Base-by-base conservation (phyloP, 2,113 vertebrate genomes). In the Hypanus sabinus region DNA sequence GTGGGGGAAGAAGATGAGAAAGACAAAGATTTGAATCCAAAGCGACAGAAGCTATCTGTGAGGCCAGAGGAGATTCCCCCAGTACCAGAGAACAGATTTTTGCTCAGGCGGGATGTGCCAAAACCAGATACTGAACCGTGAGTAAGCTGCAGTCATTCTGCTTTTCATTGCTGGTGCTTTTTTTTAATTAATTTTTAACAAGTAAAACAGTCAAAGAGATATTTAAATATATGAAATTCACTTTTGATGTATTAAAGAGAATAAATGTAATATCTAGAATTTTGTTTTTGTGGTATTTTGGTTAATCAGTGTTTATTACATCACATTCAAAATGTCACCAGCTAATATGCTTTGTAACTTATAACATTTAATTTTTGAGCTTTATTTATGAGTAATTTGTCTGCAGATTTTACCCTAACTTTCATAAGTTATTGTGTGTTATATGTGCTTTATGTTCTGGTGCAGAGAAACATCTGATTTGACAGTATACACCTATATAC, bases 61-160 rank as follows among this genome's bases (percentile, higher is more conserved):
- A 97, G 99, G 79, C 98, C 98, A 8, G 99, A 99, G 96, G 99
- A 99, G 95, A 99, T 99, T 94, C 99, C 99, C 87, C 98, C 98
- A 0, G 98, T 99, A 94, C 99, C 99, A 18, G 98, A 99, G 96
- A 99, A 99, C 77, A 97, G 98, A 36, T 99, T 99, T 95, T 96
- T 99, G 94, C 97, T 99, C 11, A 96, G 99, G 94, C 97, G 98
- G 95, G 98, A 98, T 94, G 30, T 94, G 27, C 96, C 96, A 95
- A 96, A 95, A n/a, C 95, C 96, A 81, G 97, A 97, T 57, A 96
- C 97, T 33, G 97, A 99, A 95, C 96, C 95, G 99, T 99, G 96
- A 97, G 97, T 94, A 94, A 27, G 24, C 14, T 70, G 88, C 62
- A 91, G 16, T 1, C 9, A 20, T 7, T 4, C 5, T 92, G 5